Conservation (phyloP, 2,113 vertebrate species). For the Ceuthmochares aereus region DNA sequence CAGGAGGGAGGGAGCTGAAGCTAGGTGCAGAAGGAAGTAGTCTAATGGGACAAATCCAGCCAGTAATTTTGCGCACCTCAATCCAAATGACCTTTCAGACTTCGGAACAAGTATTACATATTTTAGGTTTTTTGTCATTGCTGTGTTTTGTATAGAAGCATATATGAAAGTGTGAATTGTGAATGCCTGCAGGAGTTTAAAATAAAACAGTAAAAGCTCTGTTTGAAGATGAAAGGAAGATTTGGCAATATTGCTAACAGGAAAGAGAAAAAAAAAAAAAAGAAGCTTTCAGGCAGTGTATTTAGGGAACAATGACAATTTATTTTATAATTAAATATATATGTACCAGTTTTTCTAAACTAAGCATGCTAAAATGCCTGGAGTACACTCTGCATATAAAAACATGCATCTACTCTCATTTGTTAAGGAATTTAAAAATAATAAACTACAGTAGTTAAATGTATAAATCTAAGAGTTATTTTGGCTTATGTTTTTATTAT, state of each 20-base stretch:
- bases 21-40: background rate
- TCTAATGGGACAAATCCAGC: background rate
- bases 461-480: background rate
- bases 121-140: background rate
- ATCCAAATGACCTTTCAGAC: slow-evolving; percentile 5
- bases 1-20: background rate
- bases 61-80: background rate
- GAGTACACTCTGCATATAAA: background rate
- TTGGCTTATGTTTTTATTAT: background rate
- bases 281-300: background rate
- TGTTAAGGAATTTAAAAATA: background rate
- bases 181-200: background rate
- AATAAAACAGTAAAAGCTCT: slow-evolving; percentile 4
- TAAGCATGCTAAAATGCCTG: background rate
- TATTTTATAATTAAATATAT: background rate
- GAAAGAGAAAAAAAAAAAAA: background rate
- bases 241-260: background rate
- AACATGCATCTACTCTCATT: background rate
- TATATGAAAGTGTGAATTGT: background rate
- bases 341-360: background rate
- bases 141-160: background rate
- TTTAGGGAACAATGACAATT: background rate
- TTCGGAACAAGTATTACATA: background rate
- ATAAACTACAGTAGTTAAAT: background rate
- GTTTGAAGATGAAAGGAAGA: background rate